These are phyloP conservation scores for Lampris megalopsis DNA, from an alignment of 2,113 vertebrate genomes.

Conservation along the genomic window DNA sequence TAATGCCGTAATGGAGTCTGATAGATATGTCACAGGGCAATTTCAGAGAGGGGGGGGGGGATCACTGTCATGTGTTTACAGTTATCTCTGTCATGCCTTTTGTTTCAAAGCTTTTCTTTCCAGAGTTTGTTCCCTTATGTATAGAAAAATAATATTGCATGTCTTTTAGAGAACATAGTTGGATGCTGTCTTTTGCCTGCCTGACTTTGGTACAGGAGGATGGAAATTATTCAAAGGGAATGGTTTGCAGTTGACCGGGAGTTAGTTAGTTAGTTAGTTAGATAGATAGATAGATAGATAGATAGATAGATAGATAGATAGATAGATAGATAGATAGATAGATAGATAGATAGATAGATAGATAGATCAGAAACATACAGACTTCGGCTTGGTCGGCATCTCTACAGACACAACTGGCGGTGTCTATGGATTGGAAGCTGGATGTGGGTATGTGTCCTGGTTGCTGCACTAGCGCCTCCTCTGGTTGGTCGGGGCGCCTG, in stretches of 20 bases:
- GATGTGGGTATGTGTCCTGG: no score
- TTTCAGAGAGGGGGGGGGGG: background rate
- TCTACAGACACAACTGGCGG: no score
- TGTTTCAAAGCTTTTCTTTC: background rate
- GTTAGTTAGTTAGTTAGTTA: no score
- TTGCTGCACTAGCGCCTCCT: no score
- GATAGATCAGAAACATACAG: no score
- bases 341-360: no score
- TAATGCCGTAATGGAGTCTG: background rate
- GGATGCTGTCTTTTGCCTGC: background rate
- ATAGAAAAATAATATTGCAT: background rate
- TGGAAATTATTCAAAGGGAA: background rate
- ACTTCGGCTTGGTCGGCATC: no score
- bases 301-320: no score
- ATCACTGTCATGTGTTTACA: conserved; percentile 3
- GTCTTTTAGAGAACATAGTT: conserved; percentile 9
- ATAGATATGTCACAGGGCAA: conserved; percentile 10
- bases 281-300: no score
- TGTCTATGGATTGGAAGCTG: no score
- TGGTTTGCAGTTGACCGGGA: background rate
- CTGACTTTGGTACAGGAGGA: background rate
- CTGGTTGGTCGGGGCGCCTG: no score
- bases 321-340: no score
- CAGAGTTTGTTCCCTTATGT: background rate
- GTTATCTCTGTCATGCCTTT: conserved; percentile 1